Conservation (phyloP, 2,113 vertebrate species). For the Bolborhynchus lineola region DNA sequence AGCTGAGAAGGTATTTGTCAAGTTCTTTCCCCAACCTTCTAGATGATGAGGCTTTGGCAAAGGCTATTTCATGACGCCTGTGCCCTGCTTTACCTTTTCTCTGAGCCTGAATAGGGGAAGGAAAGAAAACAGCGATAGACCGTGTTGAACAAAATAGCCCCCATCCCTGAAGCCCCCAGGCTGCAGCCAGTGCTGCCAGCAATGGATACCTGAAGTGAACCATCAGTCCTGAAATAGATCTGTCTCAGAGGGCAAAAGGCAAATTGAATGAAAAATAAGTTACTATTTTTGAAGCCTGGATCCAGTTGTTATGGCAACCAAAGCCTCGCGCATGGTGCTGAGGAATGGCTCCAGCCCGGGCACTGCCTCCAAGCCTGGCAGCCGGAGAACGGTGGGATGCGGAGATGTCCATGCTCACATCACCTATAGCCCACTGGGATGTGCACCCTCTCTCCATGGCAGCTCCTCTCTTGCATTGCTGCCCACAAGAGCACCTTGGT, state of each 20-base stretch:
- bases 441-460: rapidly evolving
- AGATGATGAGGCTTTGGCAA: neutral
- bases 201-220: slow-evolving; percentile 42
- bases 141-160: neutral
- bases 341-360: slow-evolving; percentile 8
- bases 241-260: slow-evolving; percentile 64
- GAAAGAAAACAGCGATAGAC: neutral
- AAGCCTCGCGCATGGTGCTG: slow-evolving; percentile 53
- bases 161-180: neutral
- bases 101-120: neutral
- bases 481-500: neutral
- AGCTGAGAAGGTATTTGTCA: neutral
- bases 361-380: neutral
- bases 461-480: rapidly evolving
- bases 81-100: slow-evolving; percentile 14
- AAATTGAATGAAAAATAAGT: slow-evolving; percentile 75
- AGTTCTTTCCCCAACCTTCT: slow-evolving; percentile 7
- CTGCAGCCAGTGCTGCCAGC: neutral
- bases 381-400: neutral
- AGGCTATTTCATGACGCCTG: neutral
- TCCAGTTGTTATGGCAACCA: slow-evolving; percentile 78
- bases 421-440: rapidly evolving
- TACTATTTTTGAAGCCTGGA: slow-evolving; percentile 77
- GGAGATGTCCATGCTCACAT: neutral
- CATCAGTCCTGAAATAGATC: slow-evolving; percentile 48